These are phyloP conservation scores for Pherbina coryleti DNA, from an alignment of 2,888 invertebrate species.

Conservation along the genomic window DNA sequence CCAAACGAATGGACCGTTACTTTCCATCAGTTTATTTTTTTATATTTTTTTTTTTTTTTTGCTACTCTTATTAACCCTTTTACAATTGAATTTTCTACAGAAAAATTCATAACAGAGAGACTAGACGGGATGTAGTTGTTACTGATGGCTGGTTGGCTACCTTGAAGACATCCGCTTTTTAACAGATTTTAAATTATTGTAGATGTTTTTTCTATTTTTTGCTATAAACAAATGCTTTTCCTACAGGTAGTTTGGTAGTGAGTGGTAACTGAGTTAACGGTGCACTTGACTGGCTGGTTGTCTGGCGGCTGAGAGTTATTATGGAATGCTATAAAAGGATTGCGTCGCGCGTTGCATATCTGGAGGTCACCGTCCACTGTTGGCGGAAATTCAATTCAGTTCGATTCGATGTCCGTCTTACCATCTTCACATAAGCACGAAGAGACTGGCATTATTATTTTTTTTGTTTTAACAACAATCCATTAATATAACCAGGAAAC, in stretches of 20 bases:
- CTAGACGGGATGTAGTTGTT: conserved; percentile 36
- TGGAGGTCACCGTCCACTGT: conserved; percentile 1
- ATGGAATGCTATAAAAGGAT: neutral
- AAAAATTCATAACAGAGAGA: conserved; percentile 30
- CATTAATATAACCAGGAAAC: too few relatives aligned
- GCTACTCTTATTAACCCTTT: conserved; percentile 35
- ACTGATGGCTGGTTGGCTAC: conserved; percentile 38
- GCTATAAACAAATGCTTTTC: too few relatives aligned
- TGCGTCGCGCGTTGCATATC: neutral
- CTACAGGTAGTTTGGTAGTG: too few relatives aligned
- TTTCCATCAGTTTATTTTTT: neutral
- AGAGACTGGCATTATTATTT: neutral
- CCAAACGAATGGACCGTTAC: neutral
- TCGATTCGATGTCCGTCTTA: neutral
- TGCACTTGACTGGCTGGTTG: neutral
- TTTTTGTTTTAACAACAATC: too few relatives aligned
- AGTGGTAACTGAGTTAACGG: neutral
- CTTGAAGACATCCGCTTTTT: conserved; percentile 58
- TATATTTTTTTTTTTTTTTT: neutral
- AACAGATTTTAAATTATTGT: neutral
- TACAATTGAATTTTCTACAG: conserved; percentile 40
- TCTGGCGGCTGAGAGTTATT: neutral
- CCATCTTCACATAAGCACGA: neutral
- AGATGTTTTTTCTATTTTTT: neutral
- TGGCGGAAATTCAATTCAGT: conserved; percentile 33